Evolutionary conservation across 2,113 vertebrate species (phyloP).

Genomic region (Sitta europaea): DNA sequence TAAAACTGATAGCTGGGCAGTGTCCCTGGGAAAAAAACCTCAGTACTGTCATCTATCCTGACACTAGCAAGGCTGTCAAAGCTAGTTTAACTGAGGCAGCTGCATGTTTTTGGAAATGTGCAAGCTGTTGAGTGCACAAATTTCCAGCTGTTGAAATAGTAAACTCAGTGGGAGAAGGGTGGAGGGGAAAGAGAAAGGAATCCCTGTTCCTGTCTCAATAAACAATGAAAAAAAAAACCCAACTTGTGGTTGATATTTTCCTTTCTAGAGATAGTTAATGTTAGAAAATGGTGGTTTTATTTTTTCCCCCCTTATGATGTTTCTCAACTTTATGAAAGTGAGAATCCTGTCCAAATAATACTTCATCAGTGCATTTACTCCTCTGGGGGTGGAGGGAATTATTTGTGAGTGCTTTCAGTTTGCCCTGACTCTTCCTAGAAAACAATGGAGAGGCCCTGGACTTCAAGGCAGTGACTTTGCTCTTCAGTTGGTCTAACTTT

Average conservation of each 20-base stretch:
- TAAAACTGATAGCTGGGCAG: neutral
- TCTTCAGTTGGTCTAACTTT: slow-evolving; percentile 21
- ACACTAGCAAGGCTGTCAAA: neutral
- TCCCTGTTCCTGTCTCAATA: neutral
- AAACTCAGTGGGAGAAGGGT: neutral
- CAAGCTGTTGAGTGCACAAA: neutral
- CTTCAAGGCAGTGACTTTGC: neutral
- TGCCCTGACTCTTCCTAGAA: neutral
- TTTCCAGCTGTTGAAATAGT: neutral
- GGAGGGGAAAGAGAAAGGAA: neutral
- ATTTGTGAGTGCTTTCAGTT: neutral
- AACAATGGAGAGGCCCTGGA: neutral
- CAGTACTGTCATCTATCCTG: neutral
- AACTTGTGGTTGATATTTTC: neutral
- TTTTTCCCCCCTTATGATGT: rapidly evolving
- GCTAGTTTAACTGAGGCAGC: neutral
- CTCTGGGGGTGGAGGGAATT: neutral
- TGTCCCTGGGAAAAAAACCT: neutral
- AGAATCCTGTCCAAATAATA: neutral
- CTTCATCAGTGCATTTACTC: neutral
- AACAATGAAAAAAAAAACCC: neutral
- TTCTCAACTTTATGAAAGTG: neutral
- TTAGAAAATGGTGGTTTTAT: neutral
- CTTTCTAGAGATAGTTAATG: neutral
- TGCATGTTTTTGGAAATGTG: neutral